These are phyloP conservation scores for Callorhinus ursinus DNA, from an alignment of 2,113 vertebrate genomes.

Conservation along the genomic window DNA sequence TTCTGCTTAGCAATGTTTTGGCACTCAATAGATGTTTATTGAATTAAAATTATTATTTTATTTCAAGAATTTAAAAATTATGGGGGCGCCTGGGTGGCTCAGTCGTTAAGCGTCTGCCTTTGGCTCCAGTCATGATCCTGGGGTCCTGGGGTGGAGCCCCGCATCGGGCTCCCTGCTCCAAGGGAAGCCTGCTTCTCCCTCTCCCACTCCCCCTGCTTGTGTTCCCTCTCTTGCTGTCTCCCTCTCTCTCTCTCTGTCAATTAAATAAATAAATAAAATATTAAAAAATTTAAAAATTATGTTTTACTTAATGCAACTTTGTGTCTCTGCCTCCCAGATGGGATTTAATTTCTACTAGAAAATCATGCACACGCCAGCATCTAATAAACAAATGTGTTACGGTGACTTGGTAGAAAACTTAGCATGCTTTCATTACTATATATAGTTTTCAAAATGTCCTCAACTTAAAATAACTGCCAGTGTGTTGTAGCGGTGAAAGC, in stretches of 20 bases:
- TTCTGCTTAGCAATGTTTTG: neutral
- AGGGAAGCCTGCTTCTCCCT: too few species aligned
- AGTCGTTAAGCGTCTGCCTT: too few species aligned
- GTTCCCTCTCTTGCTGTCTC: too few species aligned
- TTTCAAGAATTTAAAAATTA: too few species aligned
- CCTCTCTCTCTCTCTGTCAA: too few species aligned
- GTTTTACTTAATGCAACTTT: neutral
- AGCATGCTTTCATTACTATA: neutral
- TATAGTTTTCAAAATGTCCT: slow-evolving; percentile 5
- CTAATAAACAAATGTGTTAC: neutral
- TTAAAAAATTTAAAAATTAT: neutral
- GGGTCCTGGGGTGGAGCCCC: too few species aligned
- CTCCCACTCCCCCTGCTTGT: too few species aligned
- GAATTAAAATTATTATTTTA: slow-evolving; percentile 2
- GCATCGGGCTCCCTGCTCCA: too few species aligned
- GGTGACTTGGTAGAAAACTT: neutral
- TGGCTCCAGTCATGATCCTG: too few species aligned
- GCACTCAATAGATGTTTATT: neutral
- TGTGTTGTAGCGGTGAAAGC: neutral
- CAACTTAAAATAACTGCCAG: neutral
- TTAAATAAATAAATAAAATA: too few species aligned
- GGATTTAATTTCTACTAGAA: neutral
- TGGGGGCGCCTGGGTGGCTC: too few species aligned
- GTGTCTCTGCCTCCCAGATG: neutral
- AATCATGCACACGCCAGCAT: neutral